Evolutionary conservation across 2,888 invertebrate species (phyloP), one percentile per base, ranked within the genome.

Genomic region (Limulus polyphemus): DNA sequence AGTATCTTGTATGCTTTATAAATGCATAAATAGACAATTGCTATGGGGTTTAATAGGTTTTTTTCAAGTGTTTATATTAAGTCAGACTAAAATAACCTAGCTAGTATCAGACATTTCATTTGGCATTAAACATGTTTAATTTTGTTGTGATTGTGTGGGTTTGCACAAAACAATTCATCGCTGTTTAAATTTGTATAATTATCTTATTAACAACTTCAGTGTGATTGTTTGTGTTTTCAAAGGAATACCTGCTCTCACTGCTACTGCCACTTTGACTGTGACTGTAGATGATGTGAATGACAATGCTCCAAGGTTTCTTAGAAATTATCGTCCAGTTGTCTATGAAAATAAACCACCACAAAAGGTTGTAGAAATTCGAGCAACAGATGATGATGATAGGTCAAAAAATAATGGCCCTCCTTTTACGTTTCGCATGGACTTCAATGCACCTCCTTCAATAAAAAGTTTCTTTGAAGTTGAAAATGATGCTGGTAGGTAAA

Each of bases 401-500:
- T 90, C 90, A 0, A 92, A 91, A 76, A 90, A 89, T 73, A 93
- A 93, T 74, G 94, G 94, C 1, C 94, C 94, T 55, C 94, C 94
- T 14, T 95, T 95, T 82, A 87, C 91, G 72, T 88, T 97, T 78
- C 81, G 90, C 71, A 81, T 95, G 78, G 92, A 93, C 73, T 91
- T 93, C 54, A 90, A 90, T 70, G 91, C 92, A 4, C 90, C 90
- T 76, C 92, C 93, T 75, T 87, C 91, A 68, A 92, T 93, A 67
- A 82, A 90, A 73, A 88, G 91, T 49, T 91, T 92, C 17, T 94
- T 97, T 77, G 91, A 90, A 81, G 91, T 97, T 60, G 91, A 92
- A 77, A 94, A 94, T 79, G 91, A 94, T 81, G 91, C 90, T 79
- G 92, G 88, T 88, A 77, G 82, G 85, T 81, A 32, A 32, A 32